These are phyloP conservation scores for Brassicogethes aeneus DNA, from an alignment of 2,888 invertebrate genomes.

Conservation along the genomic window DNA sequence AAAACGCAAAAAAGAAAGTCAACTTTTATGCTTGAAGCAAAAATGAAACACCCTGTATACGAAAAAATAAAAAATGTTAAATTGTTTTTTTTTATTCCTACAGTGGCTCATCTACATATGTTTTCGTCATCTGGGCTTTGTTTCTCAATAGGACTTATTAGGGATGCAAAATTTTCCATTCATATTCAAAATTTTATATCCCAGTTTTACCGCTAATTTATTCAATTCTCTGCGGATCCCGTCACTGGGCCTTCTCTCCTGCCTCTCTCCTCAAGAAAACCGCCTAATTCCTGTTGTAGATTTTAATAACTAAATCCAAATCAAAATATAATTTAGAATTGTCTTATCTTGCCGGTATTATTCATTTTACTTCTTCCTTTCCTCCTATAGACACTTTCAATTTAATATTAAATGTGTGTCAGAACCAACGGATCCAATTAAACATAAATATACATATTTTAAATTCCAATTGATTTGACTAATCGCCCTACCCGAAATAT, in stretches of 20 bases:
- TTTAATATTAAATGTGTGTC: conserved; percentile 2
- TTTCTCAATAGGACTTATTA: conserved; percentile 65
- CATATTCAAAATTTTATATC: conserved; percentile 88
- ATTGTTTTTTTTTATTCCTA: no score
- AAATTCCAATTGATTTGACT: no score
- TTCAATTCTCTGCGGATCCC: conserved; percentile 45
- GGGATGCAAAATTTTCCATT: conserved; percentile 80
- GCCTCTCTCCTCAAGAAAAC: conserved; percentile 35
- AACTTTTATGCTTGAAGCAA: no score
- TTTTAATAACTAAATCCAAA: conserved; percentile 33
- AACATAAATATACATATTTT: background rate
- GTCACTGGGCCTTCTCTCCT: conserved; percentile 25
- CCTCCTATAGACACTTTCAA: background rate
- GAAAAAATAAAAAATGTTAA: no score
- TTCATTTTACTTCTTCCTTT: background rate
- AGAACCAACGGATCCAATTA: background rate
- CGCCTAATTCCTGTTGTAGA: conserved; percentile 30
- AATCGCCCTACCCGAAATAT: no score
- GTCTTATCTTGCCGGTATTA: conserved; percentile 8
- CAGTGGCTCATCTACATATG: conserved; percentile 54
- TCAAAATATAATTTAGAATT: conserved; percentile 29
- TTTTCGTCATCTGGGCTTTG: conserved; percentile 50
- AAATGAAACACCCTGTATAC: no score
- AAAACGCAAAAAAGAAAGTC: no score
- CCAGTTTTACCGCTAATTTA: conserved; percentile 70